Base-by-base conservation (phyloP, 2,888 invertebrate species). In the Phymatocera aterrima region DNA sequence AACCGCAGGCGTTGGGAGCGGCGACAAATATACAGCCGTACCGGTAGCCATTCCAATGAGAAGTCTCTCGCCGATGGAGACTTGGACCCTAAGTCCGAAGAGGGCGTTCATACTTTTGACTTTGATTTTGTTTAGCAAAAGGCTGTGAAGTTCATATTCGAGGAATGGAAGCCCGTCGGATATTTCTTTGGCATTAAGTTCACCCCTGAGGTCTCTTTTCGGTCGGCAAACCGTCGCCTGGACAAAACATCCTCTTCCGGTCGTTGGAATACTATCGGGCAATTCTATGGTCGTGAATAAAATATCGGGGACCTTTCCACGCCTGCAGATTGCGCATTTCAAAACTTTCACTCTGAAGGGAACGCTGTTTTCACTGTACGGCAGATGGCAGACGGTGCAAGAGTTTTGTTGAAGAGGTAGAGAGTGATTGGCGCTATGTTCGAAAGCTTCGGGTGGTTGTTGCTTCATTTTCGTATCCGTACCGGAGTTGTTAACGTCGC, bases 61-160 rank as follows among this genome's bases (percentile, higher is more conserved):
- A 89, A 97, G 94, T 70, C 95, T 94, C 88, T 98, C 98, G 2
- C 98, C 98, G 74, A 98, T 94, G 0, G 97, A 91, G 31, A 92
- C 91, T 80, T 92, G 91, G 80, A 94, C 93, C 87, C 95, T 95
- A 6, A 99, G 92, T 0, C 97, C 96, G 91, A 98, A 98, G 77
- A 98, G 92, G 3, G 97, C 96, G 92, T 99, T 99, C 94, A 98
- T 98, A 6, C 98, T 98, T 91, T 97, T 97, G 82, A 98, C 96
- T 90, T 96, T 95, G 2, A 99, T 91, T 89, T 98, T 98, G 87
- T 97, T 97, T 1, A 98, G 93, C 48, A 99, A 91, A 83, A 98
- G 93, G 80, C 97, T 94, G 91, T 99, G 98, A 65, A 99, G 92
- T 90, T 99, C 98, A 89, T 98, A 99, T 90, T 99, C 99, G 77